phyloP scores from a whole-genome alignment of 2,113 vertebrate genomes.

The Sylvia atricapilla region DNA sequence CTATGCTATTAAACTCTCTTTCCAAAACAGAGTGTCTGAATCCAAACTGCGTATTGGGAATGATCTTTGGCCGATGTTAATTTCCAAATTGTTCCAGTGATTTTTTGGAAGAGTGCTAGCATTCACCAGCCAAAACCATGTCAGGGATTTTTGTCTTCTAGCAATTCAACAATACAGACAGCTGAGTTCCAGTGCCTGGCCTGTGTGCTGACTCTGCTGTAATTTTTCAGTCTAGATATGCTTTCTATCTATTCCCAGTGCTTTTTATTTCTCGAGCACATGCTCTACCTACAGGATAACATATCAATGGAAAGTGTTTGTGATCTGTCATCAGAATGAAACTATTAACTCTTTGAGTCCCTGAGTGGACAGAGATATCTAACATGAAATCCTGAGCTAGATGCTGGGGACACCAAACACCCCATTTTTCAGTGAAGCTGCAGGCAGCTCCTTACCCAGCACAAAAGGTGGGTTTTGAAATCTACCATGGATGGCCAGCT shows the following conservation, averaged over 20 bases:
- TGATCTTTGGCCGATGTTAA: slow-evolving; percentile 55
- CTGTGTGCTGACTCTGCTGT: neutral
- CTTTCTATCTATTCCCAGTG: neutral
- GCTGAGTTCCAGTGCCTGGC: neutral
- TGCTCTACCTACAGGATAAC: neutral
- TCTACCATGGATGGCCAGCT: neutral
- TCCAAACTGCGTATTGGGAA: slow-evolving; percentile 53
- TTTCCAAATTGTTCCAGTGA: slow-evolving; percentile 57
- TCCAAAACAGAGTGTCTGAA: slow-evolving; percentile 33
- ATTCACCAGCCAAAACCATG: slow-evolving; percentile 32
- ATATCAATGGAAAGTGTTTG: neutral
- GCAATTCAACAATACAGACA: slow-evolving; percentile 6
- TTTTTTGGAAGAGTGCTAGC: slow-evolving; percentile 47
- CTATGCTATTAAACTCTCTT: slow-evolving; percentile 27
- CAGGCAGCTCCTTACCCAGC: neutral
- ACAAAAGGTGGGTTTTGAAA: neutral
- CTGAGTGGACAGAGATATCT: neutral
- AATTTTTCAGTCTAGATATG: neutral
- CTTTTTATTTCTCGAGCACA: neutral
- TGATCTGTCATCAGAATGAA: neutral
- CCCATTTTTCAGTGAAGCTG: neutral
- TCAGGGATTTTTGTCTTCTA: slow-evolving; percentile 31
- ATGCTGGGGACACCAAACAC: neutral
- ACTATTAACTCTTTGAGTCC: neutral
- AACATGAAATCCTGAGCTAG: neutral